A percentile compares a stretch with the other conserved stretches of the same genome.
Evolutionary conservation across 1,140 invertebrate genomes (phyloP).

Genomic region (Delia radicum): DNA sequence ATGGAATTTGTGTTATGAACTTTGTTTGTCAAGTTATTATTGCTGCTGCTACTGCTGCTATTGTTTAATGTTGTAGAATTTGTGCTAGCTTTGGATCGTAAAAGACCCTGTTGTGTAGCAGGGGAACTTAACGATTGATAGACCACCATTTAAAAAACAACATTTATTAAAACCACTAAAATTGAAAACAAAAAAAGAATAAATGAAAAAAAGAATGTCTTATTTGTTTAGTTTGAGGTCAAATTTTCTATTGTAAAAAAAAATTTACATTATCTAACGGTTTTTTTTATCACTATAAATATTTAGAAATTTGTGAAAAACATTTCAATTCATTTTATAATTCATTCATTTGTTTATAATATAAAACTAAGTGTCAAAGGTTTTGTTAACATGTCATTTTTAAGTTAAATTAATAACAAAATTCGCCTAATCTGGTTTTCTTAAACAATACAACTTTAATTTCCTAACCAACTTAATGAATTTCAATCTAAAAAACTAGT

Average conservation of each 20-base stretch:
- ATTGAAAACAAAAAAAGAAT: neutral
- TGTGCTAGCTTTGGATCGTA: neutral
- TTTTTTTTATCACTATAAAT: neutral
- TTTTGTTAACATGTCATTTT: neutral
- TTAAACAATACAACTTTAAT: neutral
- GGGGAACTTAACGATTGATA: conserved; percentile 7
- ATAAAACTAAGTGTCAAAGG: neutral
- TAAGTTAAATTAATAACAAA: neutral
- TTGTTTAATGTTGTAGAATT: neutral
- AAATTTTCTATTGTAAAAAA: neutral
- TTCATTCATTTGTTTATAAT: neutral
- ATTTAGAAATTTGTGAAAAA: neutral
- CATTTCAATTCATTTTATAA: neutral
- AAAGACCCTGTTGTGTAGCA: neutral
- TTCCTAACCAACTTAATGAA: too few relatives aligned
- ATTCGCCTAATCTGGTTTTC: neutral
- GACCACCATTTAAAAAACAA: neutral
- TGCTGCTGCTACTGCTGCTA: neutral
- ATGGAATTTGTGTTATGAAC: conserved; percentile 14
- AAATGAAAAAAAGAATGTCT: neutral
- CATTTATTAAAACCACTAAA: neutral
- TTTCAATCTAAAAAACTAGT: neutral
- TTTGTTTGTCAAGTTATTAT: neutral
- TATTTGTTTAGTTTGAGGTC: neutral
- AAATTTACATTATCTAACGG: neutral